Percentiles rank a stretch among this genome's conserved stretches.
Evolutionary conservation across 2,113 vertebrate genomes (phyloP).

Genomic region (Lasiurus borealis): DNA sequence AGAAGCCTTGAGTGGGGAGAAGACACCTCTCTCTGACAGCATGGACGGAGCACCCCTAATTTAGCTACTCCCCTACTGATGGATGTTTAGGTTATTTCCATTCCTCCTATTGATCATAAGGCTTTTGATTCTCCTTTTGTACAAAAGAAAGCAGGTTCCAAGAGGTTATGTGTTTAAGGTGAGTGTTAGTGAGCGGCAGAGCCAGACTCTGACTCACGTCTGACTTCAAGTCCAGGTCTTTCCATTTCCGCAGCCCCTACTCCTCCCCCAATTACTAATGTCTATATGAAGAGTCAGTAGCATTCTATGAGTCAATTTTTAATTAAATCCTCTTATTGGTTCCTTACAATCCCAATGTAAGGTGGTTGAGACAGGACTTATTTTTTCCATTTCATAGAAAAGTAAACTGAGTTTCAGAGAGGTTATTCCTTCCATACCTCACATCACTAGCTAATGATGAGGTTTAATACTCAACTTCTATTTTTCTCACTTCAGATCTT

Average conservation of each 20-base stretch:
- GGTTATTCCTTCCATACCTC: background rate
- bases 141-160: background rate
- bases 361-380: background rate
- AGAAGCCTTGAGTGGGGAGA: background rate
- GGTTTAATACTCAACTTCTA: background rate
- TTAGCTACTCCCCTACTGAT: background rate
- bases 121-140: background rate
- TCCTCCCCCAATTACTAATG: background rate
- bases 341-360: background rate
- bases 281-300: background rate
- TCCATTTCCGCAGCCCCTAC: background rate
- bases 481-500: background rate
- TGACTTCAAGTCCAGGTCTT: background rate
- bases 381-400: background rate
- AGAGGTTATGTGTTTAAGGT: background rate
- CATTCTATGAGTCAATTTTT: background rate
- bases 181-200: background rate
- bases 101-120: background rate
- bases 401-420: background rate
- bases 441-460: background rate
- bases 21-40: background rate
- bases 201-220: background rate
- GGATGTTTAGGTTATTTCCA: background rate
- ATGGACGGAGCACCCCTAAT: background rate
- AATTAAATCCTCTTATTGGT: background rate